Percentiles rank a stretch among this genome's conserved stretches.
Conservation (phyloP, 2,797 vertebrate species). For the Mycteria americana region DNA sequence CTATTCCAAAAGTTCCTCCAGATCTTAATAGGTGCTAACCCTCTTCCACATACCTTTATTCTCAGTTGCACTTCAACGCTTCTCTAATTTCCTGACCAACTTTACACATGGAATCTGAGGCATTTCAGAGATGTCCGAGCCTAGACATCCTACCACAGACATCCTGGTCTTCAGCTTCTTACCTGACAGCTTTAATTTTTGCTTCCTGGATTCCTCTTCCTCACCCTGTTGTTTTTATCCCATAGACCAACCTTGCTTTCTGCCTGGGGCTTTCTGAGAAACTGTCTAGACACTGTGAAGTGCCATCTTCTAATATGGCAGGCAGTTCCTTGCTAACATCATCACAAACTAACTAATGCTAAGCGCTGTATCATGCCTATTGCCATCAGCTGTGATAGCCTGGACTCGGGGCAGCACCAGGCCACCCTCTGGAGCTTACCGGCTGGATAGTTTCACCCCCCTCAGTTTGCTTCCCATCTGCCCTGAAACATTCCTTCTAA, state of each 20-base stretch:
- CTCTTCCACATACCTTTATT: not conserved
- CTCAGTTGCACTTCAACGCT: not conserved
- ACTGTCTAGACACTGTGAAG: not conserved
- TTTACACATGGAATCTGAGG: not conserved
- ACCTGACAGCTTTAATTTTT: conserved; percentile 35
- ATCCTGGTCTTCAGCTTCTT: not conserved
- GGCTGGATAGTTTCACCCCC: not conserved
- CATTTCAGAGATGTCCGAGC: conserved; percentile 2
- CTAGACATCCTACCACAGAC: not conserved
- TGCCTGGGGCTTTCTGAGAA: not conserved
- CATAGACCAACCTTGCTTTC: not conserved
- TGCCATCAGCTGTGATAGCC: not conserved
- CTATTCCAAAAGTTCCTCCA: not conserved
- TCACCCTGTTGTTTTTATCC: not conserved
- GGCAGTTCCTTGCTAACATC: not conserved
- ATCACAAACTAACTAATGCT: not conserved
- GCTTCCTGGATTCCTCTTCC: not conserved
- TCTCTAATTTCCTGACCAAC: not conserved
- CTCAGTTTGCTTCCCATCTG: not conserved
- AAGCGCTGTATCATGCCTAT: rapidly evolving
- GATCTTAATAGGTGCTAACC: not conserved
- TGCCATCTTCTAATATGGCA: not conserved
- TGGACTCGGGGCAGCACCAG: not conserved
- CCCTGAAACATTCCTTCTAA: not conserved
- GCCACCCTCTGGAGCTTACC: not conserved